These are phyloP conservation scores for Tuta absoluta DNA, from an alignment of 2,888 invertebrate species.

Conservation along the genomic window DNA sequence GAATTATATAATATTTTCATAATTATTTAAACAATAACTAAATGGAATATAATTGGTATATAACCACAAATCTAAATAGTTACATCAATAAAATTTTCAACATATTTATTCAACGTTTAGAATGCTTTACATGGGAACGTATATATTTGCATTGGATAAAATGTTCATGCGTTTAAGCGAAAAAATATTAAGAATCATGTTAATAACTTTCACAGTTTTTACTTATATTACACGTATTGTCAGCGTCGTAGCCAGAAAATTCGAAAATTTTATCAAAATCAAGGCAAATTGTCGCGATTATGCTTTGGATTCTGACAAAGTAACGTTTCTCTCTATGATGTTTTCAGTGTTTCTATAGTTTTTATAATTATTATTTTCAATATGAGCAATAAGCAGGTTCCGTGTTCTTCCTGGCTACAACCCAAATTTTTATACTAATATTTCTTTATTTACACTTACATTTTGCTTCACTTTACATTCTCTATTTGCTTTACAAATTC, in stretches of 20 bases:
- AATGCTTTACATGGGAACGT: slow-evolving; percentile 6
- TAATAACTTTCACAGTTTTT: background rate
- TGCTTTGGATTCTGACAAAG: no score
- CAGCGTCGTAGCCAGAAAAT: slow-evolving; percentile 14
- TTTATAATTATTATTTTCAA: background rate
- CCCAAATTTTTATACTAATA: slow-evolving; percentile 1
- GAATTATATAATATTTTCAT: slow-evolving; percentile 34
- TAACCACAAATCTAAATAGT: slow-evolving; percentile 31
- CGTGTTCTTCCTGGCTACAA: slow-evolving; percentile 7
- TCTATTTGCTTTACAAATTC: background rate
- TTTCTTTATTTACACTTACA: slow-evolving; percentile 13
- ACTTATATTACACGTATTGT: slow-evolving; percentile 13
- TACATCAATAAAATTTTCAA: slow-evolving; percentile 26
- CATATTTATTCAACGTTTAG: slow-evolving; percentile 24
- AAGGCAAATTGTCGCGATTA: no score
- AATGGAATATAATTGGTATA: slow-evolving; percentile 36
- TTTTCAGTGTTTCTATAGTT: background rate
- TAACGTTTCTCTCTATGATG: no score
- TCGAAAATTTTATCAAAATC: no score
- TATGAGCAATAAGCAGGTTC: background rate
- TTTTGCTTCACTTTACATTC: slow-evolving; percentile 11
- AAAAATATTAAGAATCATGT: background rate
- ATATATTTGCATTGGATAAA: slow-evolving; percentile 2
- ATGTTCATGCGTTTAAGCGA: slow-evolving; percentile 3
- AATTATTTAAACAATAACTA: slow-evolving; percentile 32